phyloP scores from a whole-genome alignment of 2,888 invertebrate genomes.

The Xiphydria camelus region DNA sequence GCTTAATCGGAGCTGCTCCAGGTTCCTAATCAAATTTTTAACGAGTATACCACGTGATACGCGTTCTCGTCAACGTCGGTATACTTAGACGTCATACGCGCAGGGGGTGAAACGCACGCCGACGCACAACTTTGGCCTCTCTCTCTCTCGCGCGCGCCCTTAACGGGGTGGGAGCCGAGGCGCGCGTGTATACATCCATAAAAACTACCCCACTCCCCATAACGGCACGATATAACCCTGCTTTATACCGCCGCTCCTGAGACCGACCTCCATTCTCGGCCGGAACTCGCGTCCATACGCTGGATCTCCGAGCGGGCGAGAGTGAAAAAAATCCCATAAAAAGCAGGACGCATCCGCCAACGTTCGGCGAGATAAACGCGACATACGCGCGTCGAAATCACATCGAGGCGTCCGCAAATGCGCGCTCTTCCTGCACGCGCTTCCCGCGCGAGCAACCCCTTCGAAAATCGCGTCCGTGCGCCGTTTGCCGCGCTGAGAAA shows the following conservation, averaged over 20 bases:
- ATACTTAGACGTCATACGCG: too few relatives aligned
- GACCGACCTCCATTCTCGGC: conserved; percentile 1
- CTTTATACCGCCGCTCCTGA: conserved; percentile 6
- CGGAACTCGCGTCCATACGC: conserved; percentile 3
- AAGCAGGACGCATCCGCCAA: neutral
- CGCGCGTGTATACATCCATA: conserved; percentile 6
- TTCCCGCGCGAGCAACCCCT: too few relatives aligned
- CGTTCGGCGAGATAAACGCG: neutral
- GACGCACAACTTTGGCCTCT: neutral
- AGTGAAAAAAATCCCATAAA: neutral
- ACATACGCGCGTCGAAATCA: neutral
- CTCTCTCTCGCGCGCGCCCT: neutral
- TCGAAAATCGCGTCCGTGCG: too few relatives aligned
- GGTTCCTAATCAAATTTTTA: too few relatives aligned
- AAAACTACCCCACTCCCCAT: conserved; percentile 13
- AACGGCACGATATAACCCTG: conserved; percentile 12
- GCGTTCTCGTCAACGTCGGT: too few relatives aligned
- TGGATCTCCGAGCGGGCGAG: neutral
- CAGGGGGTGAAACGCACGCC: conserved; percentile 1
- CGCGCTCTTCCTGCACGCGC: too few relatives aligned
- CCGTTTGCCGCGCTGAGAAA: too few relatives aligned
- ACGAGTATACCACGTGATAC: too few relatives aligned
- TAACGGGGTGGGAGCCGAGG: neutral
- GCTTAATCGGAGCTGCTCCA: too few relatives aligned
- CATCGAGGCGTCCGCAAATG: too few relatives aligned